A percentile compares a stretch with the other conserved stretches of the same genome.
Conservation (phyloP, 2,888 invertebrate species). For the Chironomus riparius region DNA sequence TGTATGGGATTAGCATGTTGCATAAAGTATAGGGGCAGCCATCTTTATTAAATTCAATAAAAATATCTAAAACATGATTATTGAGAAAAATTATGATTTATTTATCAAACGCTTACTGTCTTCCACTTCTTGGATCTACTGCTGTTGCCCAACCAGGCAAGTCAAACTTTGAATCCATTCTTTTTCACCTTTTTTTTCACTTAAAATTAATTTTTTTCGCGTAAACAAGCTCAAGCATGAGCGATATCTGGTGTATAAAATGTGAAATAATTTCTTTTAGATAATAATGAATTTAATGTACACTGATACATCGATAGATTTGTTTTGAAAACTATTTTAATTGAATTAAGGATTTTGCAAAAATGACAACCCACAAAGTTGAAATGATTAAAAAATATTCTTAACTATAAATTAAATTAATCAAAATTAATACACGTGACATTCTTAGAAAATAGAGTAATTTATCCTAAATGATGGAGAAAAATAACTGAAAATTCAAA, state of each 20-base stretch:
- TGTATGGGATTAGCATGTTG: background rate
- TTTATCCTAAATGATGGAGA: too few species aligned
- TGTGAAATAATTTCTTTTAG: background rate
- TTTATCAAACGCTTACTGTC: conserved; percentile 5
- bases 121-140: conserved; percentile 12
- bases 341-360: too few species aligned
- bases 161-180: conserved; percentile 11
- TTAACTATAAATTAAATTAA: too few species aligned
- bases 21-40: conserved; percentile 4
- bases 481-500: too few species aligned
- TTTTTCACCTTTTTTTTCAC: background rate
- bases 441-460: too few species aligned
- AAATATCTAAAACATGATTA: background rate
- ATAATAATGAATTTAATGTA: too few species aligned
- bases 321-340: too few species aligned
- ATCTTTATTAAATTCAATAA: background rate
- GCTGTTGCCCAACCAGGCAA: conserved; percentile 18
- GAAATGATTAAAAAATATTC: too few species aligned
- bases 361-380: too few species aligned
- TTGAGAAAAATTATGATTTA: background rate
- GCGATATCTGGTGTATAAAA: background rate
- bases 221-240: background rate
- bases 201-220: background rate
- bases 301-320: too few species aligned
- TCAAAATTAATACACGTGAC: too few species aligned